These are phyloP conservation scores for Pelusios castaneus DNA, from an alignment of 2,113 vertebrate genomes.

Conservation along the genomic window DNA sequence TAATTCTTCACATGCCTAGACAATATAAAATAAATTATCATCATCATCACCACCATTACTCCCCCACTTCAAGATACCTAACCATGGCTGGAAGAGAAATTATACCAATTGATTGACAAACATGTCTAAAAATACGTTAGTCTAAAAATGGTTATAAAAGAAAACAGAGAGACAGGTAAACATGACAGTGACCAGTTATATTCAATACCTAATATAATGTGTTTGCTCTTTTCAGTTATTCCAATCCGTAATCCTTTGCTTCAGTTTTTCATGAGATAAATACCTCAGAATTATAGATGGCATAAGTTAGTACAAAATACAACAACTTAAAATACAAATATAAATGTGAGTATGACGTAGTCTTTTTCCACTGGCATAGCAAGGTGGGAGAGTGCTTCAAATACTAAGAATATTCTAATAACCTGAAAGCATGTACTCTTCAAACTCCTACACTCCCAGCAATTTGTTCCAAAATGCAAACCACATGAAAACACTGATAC, in stretches of 20 bases:
- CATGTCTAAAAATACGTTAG: background rate
- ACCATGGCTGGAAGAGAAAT: background rate
- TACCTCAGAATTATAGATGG: background rate
- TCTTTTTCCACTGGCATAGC: background rate
- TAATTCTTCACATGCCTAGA: fast-evolving
- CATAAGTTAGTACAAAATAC: background rate
- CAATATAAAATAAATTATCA: background rate
- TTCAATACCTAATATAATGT: background rate
- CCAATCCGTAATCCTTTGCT: background rate
- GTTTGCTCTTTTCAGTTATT: background rate
- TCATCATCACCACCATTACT: background rate
- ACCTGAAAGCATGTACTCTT: background rate
- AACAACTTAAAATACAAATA: background rate
- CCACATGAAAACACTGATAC: background rate
- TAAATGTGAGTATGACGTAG: background rate
- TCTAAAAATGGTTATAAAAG: background rate
- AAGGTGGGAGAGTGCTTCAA: background rate
- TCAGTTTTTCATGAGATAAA: background rate
- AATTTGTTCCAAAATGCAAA: background rate
- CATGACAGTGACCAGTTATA: background rate
- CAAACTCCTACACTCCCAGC: background rate
- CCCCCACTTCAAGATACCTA: background rate
- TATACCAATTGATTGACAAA: background rate
- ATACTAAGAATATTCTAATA: background rate
- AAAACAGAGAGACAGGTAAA: background rate